phyloP scores from a whole-genome alignment of 2,888 invertebrate genomes.

The Megastigmus dorsalis region DNA sequence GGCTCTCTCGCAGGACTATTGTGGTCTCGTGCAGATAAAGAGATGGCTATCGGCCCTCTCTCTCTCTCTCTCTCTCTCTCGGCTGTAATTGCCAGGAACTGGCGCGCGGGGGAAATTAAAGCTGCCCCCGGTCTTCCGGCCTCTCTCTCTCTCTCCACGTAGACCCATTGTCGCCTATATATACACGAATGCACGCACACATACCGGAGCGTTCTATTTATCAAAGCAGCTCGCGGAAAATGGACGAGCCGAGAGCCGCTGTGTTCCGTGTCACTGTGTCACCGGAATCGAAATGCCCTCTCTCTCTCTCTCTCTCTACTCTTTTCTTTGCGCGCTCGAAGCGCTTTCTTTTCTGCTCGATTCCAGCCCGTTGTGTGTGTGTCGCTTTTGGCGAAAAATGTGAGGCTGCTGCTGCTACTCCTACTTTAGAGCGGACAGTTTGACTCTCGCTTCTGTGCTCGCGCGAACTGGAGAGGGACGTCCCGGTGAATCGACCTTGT shows the following conservation, averaged over 20 bases:
- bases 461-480: no score
- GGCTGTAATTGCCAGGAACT: conserved; percentile 73
- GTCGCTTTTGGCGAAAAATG: no score
- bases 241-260: conserved; percentile 61
- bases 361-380: no score
- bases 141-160: no score
- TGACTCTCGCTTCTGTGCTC: no score
- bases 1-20: conserved; percentile 59
- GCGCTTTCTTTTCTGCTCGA: background rate
- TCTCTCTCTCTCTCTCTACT: background rate
- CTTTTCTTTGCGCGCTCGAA: no score
- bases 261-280: conserved; percentile 71
- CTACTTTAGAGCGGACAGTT: no score
- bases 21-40: conserved; percentile 68
- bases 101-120: conserved; percentile 71
- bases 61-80: no score
- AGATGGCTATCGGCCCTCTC: conserved; percentile 70
- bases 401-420: no score
- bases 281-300: conserved; percentile 63
- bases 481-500: conserved; percentile 35
- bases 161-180: conserved; percentile 62
- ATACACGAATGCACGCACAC: no score
- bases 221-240: conserved; percentile 54
- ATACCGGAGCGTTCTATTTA: conserved; percentile 31
- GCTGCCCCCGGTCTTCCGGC: conserved; percentile 71